Evolutionary conservation across 2,797 vertebrate genomes (phyloP), one percentile per base, ranked within the genome.

Genomic region (Peromyscus attwateri): DNA sequence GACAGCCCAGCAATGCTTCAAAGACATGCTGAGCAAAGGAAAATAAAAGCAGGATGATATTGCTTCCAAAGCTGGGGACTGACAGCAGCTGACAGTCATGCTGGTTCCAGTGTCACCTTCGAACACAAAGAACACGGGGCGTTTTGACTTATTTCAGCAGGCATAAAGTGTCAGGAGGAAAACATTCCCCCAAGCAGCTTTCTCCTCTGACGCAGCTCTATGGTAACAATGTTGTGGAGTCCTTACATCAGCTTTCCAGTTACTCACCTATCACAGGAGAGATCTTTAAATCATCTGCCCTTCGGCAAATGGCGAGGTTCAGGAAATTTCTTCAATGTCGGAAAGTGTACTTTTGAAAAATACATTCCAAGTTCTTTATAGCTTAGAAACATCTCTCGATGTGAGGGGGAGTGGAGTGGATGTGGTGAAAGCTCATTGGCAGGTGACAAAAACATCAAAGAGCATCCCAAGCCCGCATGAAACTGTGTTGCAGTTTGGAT

Each of bases 111-210:
- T 92, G 95, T 97, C 97, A 97, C 95, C 95, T 97, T 92, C 91
- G 92, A 97, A 97, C 92, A 87, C 95, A 96, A 96, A 98, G 97
- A 96, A 96, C 91, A 70, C 31, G 88, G 92, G 91, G 80, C 92
- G 68, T 97, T 97, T 97, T 97, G 97, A 96, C 96, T 97, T 92
- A 95, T 92, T 96, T 95, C 95, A 95, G 95, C 94, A 95, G 97
- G 85, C 40, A 94, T 91, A 71, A 97, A 96, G 97, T 64, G 95
- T 94, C 46, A 81, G 92, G 80, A 94, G 93, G 91, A 94, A 97
- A 91, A 92, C 87, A 91, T 92, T 88, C 94, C 96, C 95, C 52
- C 95, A 96, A 92, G 97, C 89, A 82, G 85, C 95, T 97, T 93
- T 92, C 31, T 89, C 80, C 79, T 92, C 97, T 70, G 92, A 97